Evolutionary conservation across 2,797 vertebrate genomes (phyloP), one percentile per base, ranked within the genome.

Genomic region (Valencia hispanica): DNA sequence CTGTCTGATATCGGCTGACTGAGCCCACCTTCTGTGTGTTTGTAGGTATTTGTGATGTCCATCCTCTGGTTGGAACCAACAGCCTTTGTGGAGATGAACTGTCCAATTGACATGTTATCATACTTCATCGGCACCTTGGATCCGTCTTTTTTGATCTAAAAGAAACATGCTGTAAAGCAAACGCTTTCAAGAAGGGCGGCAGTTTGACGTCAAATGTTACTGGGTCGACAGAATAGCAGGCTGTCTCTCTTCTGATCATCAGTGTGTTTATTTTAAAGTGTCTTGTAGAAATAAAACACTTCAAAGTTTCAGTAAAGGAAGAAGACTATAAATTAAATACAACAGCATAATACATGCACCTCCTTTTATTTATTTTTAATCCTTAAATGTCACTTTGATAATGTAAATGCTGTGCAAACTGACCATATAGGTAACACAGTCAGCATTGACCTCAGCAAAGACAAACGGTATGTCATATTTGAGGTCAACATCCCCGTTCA

Each of bases 71-170:
- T 86, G 2, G 85, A 92, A 72, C 92, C 95, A 1, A 98, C 90
- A 0, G 91, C 83, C 88, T 99, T 99, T 82, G 97, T 99, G 89
- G 96, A 97, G 91, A 97, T 97, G 68, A 79, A 91, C 69, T 94
- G 92, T 61, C 97, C 97, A 0, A 96, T 90, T 45, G 88, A 89
- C 53, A 81, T 87, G 4, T 83, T 87, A 65, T 90, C 85, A 7
- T 92, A 73, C 0, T 11, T 36, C 0, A 96, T 89, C n/a, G 92
- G 87, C 18, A 71, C 73, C 48, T 91, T 86, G 0, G 90, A 86
- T 0, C 94, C 93, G 0, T 96, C 89, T 3, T 77, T 47, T 36
- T 85, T 87, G 18, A 87, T 48, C 89, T 95, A 82, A 79, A 12
- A 72, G 18, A 63, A 68, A 6, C 55, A 30, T 30, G 14, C 5